Conservation (phyloP, 2,888 invertebrate species). For the Gandaritis pyraliata region DNA sequence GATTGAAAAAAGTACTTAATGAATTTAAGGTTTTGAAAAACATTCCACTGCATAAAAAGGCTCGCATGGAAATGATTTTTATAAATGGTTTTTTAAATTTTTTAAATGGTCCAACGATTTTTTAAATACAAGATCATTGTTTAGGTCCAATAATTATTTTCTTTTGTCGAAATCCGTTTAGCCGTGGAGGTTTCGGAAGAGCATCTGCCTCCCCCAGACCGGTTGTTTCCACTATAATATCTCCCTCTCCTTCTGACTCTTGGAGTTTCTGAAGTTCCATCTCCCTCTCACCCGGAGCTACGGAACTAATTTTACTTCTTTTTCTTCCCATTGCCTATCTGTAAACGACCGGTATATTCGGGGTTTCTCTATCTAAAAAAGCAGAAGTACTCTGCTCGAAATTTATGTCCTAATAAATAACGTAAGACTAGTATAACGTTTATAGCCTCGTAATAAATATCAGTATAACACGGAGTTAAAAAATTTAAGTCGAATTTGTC, state of each 20-base stretch:
- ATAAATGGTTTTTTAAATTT: too few species aligned
- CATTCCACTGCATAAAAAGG: too few species aligned
- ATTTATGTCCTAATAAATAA: conserved; percentile 53
- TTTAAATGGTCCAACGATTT: too few species aligned
- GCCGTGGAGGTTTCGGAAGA: conserved; percentile 74
- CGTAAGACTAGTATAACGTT: conserved; percentile 46
- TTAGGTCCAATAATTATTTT: conserved; percentile 69
- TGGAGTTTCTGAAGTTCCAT: conserved; percentile 42
- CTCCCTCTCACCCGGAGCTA: conserved; percentile 63
- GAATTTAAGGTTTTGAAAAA: too few species aligned
- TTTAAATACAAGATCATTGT: too few species aligned
- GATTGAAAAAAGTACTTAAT: too few species aligned
- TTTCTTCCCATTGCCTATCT: conserved; percentile 73
- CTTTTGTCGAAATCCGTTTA: conserved; percentile 74
- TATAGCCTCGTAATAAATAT: conserved; percentile 41
- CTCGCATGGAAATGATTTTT: too few species aligned
- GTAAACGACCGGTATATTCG: conserved; percentile 59
- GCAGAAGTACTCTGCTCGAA: conserved; percentile 50
- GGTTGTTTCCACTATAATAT: conserved; percentile 71
- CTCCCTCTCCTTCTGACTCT: conserved; percentile 58
- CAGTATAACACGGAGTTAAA: conserved; percentile 38
- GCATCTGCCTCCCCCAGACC: conserved; percentile 81
- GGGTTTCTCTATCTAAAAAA: conserved; percentile 52
- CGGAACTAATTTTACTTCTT: conserved; percentile 79
- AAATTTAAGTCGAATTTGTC: conserved; percentile 39